These are phyloP conservation scores for Amorpha juglandis DNA, from an alignment of 2,888 invertebrate genomes.

Conservation along the genomic window DNA sequence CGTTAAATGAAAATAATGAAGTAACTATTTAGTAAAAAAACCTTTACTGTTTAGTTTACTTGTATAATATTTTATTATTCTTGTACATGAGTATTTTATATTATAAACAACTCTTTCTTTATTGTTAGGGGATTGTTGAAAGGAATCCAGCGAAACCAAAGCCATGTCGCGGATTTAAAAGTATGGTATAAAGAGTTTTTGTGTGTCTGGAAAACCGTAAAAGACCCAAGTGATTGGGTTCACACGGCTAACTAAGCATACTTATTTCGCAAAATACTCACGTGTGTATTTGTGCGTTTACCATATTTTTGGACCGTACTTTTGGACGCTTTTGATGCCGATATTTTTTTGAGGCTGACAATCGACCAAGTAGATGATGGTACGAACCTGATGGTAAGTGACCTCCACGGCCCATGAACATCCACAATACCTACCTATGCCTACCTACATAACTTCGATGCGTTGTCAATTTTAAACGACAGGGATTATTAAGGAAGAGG, in stretches of 20 bases:
- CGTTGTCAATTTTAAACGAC: too few species aligned
- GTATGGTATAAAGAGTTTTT: slow-evolving; percentile 49
- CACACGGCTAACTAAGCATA: slow-evolving; percentile 64
- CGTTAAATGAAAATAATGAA: too few species aligned
- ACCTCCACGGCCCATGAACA: too few species aligned
- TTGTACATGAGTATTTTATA: not conserved
- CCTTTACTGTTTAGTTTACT: too few species aligned
- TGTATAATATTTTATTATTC: too few species aligned
- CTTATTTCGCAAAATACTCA: slow-evolving; percentile 70
- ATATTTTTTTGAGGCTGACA: too few species aligned
- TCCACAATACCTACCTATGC: too few species aligned
- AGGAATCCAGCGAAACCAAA: slow-evolving; percentile 32
- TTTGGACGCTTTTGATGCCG: not conserved
- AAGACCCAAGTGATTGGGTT: slow-evolving; percentile 60
- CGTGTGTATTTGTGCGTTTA: slow-evolving; percentile 58
- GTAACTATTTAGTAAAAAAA: too few species aligned
- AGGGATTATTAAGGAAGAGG: too few species aligned
- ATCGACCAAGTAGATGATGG: too few species aligned
- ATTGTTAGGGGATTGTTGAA: slow-evolving; percentile 27
- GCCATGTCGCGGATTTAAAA: slow-evolving; percentile 33
- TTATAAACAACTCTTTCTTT: not conserved
- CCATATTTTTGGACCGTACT: slow-evolving; percentile 36
- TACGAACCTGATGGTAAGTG: too few species aligned
- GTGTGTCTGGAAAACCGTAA: slow-evolving; percentile 56
- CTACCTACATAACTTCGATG: too few species aligned